Percentiles rank a stretch among this genome's conserved stretches.
These are phyloP conservation scores for Periophthalmus magnuspinnatus DNA, from an alignment of 2,797 vertebrate genomes.

Conservation along the genomic window DNA sequence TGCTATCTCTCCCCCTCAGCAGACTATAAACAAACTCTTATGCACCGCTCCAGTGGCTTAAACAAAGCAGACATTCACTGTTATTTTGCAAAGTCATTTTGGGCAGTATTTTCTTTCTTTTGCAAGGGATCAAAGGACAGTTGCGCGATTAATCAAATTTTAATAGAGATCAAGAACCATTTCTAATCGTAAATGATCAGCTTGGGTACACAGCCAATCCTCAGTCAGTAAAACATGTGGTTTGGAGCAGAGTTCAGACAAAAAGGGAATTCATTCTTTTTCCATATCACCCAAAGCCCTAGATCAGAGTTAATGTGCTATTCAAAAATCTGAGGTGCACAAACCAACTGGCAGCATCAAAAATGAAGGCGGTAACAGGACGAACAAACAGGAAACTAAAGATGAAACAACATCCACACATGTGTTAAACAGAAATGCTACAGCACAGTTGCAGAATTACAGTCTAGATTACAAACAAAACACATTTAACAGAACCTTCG, in stretches of 20 bases:
- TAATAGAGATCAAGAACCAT: not conserved
- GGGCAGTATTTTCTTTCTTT: not conserved
- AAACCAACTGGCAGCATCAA: not conserved
- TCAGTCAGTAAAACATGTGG: no score
- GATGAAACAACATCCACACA: slow-evolving; percentile 16
- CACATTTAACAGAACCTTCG: not conserved
- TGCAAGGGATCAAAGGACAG: no score
- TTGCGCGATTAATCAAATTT: not conserved
- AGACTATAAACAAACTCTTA: slow-evolving; percentile 67
- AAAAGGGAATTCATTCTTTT: not conserved
- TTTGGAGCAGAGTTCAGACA: not conserved
- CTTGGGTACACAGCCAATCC: not conserved
- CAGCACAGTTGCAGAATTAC: not conserved
- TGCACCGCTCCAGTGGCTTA: slow-evolving; percentile 41
- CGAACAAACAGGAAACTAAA: slow-evolving; percentile 7
- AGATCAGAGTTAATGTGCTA: not conserved
- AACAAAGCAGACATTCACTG: not conserved
- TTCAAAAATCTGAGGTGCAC: not conserved
- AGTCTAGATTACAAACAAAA: not conserved
- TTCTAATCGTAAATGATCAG: not conserved
- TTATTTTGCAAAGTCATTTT: not conserved
- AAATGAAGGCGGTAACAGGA: slow-evolving; percentile 26
- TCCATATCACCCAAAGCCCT: not conserved
- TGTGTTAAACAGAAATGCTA: not conserved
- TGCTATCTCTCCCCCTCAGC: slow-evolving; percentile 61